Evolutionary conservation across 2,797 vertebrate species (phyloP), one percentile per base, ranked within the genome.

Genomic region (Thaleichthys pacificus): DNA sequence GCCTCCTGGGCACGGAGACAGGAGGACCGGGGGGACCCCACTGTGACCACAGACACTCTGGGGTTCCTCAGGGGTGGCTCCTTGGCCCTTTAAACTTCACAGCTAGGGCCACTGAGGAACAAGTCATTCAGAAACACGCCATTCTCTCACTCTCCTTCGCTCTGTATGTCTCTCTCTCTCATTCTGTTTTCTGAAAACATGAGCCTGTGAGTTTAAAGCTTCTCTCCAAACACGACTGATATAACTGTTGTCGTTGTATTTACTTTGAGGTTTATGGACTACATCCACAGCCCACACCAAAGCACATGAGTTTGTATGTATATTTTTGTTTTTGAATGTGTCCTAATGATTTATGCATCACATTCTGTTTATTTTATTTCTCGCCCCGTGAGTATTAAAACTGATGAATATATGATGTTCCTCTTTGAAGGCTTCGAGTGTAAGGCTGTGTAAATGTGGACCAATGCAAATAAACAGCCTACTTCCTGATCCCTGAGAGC

Each of bases 41-140:
- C 88, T 91, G 93, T 92, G 88, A 93, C 91, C 84, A 86, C 83
- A 87, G 84, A 81, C 93, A 94, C 92, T 94, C 92, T 91, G 93
- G 94, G 92, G 93, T 91, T 94, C 94, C 94, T 95, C 94, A 93
- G 94, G 92, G 91, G 92, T 93, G 93, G 93, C 83, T 93, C 87
- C 85, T 77, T 38, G 88, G 90, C 89, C 88, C 87, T 70, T 88
- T 83, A 85, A 87, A 75, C 88, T 92, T 92, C 90, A 88, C 90
- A 91, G 88, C 89, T 86, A 90, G 87, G 68, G 86, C 89, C 88
- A 83, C 77, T 77, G 90, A 90, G 90, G 74, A 86, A 87, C 82
- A 85, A 67, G 85, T 79, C 80, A 78, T 90, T 83, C 80, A 89
- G 77, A 88, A 88, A 85, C 86, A 87, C 79, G 67, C 70, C 77